Evolutionary conservation across 2,797 vertebrate species (phyloP), one percentile per base, ranked within the genome.

Genomic region (Lutjanus campechanus): DNA sequence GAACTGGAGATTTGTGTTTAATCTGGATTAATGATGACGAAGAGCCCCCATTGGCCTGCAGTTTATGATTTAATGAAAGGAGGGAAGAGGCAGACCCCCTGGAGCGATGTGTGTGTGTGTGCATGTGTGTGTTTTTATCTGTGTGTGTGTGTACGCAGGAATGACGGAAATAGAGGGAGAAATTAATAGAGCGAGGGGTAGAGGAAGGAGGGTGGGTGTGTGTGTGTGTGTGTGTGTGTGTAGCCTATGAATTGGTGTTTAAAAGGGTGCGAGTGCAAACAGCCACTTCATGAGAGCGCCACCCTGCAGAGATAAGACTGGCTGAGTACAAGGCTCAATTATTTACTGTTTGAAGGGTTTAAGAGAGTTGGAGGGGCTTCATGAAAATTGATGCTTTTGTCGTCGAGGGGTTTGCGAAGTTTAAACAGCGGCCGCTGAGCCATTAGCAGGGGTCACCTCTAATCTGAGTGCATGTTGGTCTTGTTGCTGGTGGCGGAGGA

Each of bases 1-100:
- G 81, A 89, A 90, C 43, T n/a, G 69, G 61, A 90, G 89, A 88
- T 89, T 91, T 89, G 83, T 84, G 72, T 89, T 91, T 91, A 93
- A 92, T 93, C 92, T 89, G 92, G 90, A 94, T 94, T 94, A 91
- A 92, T 86, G 82, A 85, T 86, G 87, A 82, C 17, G 69, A 87
- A 81, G 59, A 82, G 76, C 64, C 75, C 80, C 80, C 70, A 89
- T 84, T 89, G 85, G 91, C 84, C 47, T 15, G 1, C 69, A 74
- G 76, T 92, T 89, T 88, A 86, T 90, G 81, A 88, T 87, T 90
- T 91, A 92, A 93, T 93, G 92, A 91, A 91, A 93, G 91, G 67
- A 49, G 73, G 80, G 80, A 87, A 80, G 69, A 85, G 78, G 78
- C 74, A 65, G 81, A 73, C 85, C 87, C 86, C 89, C 75, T 46